Evolutionary conservation across 2,797 vertebrate genomes (phyloP).

Genomic region (Delichon dasypus): DNA sequence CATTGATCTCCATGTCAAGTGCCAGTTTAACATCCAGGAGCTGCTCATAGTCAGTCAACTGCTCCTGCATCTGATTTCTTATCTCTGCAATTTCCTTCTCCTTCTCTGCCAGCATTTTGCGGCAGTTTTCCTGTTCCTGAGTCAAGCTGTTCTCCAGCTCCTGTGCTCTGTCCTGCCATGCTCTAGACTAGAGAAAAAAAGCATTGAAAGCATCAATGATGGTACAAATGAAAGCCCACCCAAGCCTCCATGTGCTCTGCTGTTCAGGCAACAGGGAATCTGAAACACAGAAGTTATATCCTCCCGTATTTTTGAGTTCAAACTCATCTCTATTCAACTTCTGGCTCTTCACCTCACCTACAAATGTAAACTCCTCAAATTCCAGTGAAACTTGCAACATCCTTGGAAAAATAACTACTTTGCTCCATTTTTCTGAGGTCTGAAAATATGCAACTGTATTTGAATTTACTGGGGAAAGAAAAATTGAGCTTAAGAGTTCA

Average conservation of each 20-base stretch:
- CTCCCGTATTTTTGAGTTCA: not conserved
- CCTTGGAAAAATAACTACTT: not conserved
- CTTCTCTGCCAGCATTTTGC: conserved; percentile 79
- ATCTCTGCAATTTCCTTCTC: conserved; percentile 84
- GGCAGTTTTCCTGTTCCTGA: conserved; percentile 81
- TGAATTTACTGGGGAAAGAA: not conserved
- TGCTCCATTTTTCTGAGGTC: not conserved
- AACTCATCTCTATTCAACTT: not conserved
- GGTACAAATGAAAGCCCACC: not conserved
- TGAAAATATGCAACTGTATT: not conserved
- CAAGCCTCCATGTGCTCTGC: not conserved
- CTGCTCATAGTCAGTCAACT: conserved; percentile 87
- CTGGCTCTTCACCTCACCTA: not conserved
- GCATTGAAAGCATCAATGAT: not conserved
- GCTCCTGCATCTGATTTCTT: conserved; percentile 83
- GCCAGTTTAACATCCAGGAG: conserved; percentile 92
- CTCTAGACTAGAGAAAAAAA: conserved; percentile 77
- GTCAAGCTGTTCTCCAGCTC: conserved; percentile 84
- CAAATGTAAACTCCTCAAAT: not conserved
- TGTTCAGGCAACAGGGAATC: not conserved
- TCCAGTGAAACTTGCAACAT: not conserved
- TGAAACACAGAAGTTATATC: not conserved
- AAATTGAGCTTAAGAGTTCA: not conserved
- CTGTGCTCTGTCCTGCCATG: conserved; percentile 82
- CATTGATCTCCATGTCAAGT: conserved; percentile 92